Conservation (phyloP, 2,113 vertebrate genomes). For the Antechinus flavipes region DNA sequence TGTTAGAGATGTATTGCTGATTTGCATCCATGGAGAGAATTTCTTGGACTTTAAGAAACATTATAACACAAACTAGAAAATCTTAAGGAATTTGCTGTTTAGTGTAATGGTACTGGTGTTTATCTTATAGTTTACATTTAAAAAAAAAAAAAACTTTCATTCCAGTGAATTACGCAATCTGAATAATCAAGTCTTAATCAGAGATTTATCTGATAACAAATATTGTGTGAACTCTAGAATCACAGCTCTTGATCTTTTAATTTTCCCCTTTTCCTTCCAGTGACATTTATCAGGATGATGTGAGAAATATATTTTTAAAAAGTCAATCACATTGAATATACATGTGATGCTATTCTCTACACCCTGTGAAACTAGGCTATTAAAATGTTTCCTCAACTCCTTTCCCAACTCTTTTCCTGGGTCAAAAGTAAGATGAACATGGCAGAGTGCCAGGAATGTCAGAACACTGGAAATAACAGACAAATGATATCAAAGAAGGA, state of each 20-base stretch:
- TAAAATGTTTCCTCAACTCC: slow-evolving; percentile 5
- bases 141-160: not conserved
- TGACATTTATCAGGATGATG: not conserved
- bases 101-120: not conserved
- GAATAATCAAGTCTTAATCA: not conserved
- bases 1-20: not conserved
- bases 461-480: slow-evolving; percentile 56
- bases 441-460: slow-evolving; percentile 70
- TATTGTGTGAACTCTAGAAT: not conserved
- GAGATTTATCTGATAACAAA: not conserved
- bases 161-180: not conserved
- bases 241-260: not conserved
- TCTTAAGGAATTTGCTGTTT: not conserved
- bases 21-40: not conserved
- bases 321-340: not conserved
- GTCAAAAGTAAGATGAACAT: slow-evolving; percentile 54
- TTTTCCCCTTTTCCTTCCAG: not conserved
- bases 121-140: not conserved
- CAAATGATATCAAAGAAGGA: slow-evolving; percentile 67
- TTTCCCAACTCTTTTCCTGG: slow-evolving; percentile 47
- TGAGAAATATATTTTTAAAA: slow-evolving; percentile 11
- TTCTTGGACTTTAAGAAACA: not conserved
- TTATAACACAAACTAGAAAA: not conserved
- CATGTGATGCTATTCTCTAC: not conserved
- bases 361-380: slow-evolving; percentile 30